These are phyloP conservation scores for Psilopsiagon aurifrons DNA, from an alignment of 2,113 vertebrate species.

Conservation along the genomic window DNA sequence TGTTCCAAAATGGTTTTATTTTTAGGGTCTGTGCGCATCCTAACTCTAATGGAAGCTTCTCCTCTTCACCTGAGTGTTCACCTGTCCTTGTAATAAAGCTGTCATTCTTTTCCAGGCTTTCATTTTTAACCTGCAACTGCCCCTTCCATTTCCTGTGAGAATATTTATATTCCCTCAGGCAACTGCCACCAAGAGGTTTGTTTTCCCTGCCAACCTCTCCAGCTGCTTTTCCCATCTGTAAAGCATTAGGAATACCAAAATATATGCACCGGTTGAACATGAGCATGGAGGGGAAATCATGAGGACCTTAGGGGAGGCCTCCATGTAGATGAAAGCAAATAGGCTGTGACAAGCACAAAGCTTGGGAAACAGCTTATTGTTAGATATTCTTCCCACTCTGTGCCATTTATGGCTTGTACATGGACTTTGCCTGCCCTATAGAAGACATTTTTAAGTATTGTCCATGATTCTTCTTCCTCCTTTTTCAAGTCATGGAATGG, in stretches of 20 bases:
- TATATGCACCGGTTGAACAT: neutral
- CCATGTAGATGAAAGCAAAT: neutral
- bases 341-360: neutral
- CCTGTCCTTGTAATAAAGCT: neutral
- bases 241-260: neutral
- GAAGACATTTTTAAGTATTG: neutral
- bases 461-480: neutral
- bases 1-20: neutral
- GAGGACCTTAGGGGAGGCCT: neutral
- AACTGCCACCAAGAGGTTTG: neutral
- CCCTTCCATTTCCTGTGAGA: neutral
- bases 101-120: neutral
- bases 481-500: neutral
- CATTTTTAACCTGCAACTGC: neutral
- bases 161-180: neutral
- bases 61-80: neutral
- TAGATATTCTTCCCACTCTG: neutral
- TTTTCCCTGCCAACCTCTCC: conserved; percentile 22
- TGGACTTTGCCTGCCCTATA: neutral
- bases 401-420: neutral
- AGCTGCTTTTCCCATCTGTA: conserved; percentile 33
- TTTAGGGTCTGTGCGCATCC: neutral
- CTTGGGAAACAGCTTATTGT: conserved; percentile 4
- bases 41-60: neutral
- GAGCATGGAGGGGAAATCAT: neutral